phyloP scores from a whole-genome alignment of 2,113 vertebrate genomes.

The Ictalurus punctatus region DNA sequence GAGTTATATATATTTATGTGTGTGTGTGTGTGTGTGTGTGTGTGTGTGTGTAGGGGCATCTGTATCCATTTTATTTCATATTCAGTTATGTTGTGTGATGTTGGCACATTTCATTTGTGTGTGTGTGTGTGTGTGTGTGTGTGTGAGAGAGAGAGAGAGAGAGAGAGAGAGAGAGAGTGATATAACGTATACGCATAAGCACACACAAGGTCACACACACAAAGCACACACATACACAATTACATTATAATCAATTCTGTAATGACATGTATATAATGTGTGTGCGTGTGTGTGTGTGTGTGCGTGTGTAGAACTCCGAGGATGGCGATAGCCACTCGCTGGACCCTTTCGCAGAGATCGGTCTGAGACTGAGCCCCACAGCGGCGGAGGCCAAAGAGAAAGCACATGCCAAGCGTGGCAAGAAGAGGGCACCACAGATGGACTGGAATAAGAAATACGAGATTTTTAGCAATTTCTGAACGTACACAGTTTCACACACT shows the following conservation, averaged over 20 bases:
- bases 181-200: background rate
- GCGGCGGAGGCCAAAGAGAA: conserved; percentile 94
- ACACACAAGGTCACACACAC: background rate
- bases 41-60: conserved; percentile 1
- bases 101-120: background rate
- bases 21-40: conserved; percentile 70
- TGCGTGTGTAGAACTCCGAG: conserved; percentile 59
- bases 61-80: too few relatives aligned
- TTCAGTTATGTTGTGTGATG: too few relatives aligned
- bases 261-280: background rate
- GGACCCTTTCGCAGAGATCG: conserved; percentile 93
- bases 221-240: background rate
- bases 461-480: conserved; percentile 98
- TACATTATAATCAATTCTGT: background rate
- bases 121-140: conserved; percentile 25
- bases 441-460: conserved; percentile 97
- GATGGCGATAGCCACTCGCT: conserved; percentile 73
- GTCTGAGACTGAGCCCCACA: conserved; percentile 86
- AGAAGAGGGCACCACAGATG: conserved; percentile 92
- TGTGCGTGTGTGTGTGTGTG: conserved; percentile 19
- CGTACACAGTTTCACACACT: background rate
- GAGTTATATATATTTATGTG: too few relatives aligned
- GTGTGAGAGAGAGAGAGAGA: background rate
- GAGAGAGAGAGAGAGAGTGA: background rate
- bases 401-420: conserved; percentile 84